These are phyloP conservation scores for Saturnia japonica DNA, from an alignment of 2,888 invertebrate species.

Conservation along the genomic window DNA sequence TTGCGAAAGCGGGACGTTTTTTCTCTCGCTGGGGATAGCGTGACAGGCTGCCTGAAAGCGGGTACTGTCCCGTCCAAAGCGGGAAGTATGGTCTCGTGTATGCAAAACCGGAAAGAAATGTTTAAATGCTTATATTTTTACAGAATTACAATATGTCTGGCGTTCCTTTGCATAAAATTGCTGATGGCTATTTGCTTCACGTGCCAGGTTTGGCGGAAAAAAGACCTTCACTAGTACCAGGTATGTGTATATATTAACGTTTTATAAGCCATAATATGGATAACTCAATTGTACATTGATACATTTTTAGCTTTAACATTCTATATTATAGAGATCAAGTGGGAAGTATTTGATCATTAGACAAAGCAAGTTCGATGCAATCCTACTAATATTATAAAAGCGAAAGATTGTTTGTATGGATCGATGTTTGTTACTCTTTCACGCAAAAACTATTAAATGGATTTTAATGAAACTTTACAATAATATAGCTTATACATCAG, in stretches of 20 bases:
- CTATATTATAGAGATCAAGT: neutral
- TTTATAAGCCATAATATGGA: neutral
- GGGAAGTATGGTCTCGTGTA: too few relatives aligned
- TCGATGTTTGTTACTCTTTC: too few relatives aligned
- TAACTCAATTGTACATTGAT: neutral
- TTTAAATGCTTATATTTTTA: neutral
- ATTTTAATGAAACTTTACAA: too few relatives aligned
- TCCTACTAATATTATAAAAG: too few relatives aligned
- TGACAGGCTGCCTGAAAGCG: too few relatives aligned
- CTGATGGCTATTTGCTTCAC: constrained; percentile 60
- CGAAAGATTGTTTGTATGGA: too few relatives aligned
- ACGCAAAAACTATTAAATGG: too few relatives aligned
- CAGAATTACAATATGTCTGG: constrained; percentile 66
- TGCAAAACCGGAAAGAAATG: neutral
- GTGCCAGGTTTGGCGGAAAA: constrained; percentile 87
- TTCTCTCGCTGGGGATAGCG: too few relatives aligned
- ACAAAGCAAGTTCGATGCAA: neutral
- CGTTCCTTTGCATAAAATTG: constrained; percentile 38
- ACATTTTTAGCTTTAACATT: neutral
- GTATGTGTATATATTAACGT: constrained; percentile 36
- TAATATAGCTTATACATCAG: too few relatives aligned
- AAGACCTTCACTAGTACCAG: constrained; percentile 83
- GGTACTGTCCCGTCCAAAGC: too few relatives aligned
- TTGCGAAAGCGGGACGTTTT: too few relatives aligned
- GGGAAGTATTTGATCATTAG: neutral